Percentiles rank a stretch among this genome's conserved stretches.
Conservation (phyloP, 2,797 vertebrate genomes). For the Hephaestus fuliginosus region DNA sequence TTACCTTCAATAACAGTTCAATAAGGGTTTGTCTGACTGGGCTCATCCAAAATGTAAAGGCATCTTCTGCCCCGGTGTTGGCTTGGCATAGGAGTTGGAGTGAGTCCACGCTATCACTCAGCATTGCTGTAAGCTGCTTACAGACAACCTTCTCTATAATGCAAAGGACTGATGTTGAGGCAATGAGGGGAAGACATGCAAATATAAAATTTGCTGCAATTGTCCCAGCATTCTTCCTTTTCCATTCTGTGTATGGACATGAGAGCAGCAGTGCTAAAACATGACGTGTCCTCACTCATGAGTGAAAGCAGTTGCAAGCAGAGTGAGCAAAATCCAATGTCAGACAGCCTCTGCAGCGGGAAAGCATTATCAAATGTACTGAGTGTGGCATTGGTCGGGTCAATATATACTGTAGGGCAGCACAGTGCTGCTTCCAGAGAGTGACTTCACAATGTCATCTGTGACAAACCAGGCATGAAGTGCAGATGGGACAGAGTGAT, state of each 20-base stretch:
- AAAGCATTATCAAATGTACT: slow-evolving; percentile 45
- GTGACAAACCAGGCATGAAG: slow-evolving; percentile 6
- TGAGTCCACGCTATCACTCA: slow-evolving; percentile 65
- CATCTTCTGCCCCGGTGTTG: slow-evolving; percentile 27
- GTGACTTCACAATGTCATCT: slow-evolving; percentile 48
- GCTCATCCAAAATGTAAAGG: slow-evolving; percentile 26
- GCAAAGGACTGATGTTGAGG: slow-evolving; percentile 48
- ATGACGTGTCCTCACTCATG: slow-evolving; percentile 3
- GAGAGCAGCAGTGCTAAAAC: slow-evolving; percentile 15
- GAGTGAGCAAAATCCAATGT: slow-evolving; percentile 57
- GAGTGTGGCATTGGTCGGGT: slow-evolving; percentile 55
- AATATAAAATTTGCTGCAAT: slow-evolving; percentile 23
- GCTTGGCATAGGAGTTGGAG: slow-evolving; percentile 55
- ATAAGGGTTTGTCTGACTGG: slow-evolving; percentile 34
- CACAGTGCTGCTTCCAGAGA: slow-evolving; percentile 34
- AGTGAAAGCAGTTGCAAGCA: neutral
- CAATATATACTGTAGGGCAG: slow-evolving; percentile 54
- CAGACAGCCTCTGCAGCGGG: slow-evolving; percentile 49
- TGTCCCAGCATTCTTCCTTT: neutral
- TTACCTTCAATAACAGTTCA: slow-evolving; percentile 35
- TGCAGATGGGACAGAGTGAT: slow-evolving; percentile 14
- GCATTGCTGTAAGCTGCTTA: slow-evolving; percentile 50
- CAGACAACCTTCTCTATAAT: slow-evolving; percentile 61
- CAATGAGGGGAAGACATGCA: slow-evolving; percentile 3
- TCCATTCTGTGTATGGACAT: neutral